Evolutionary conservation across 2,888 invertebrate species (phyloP).

Genomic region (Nasonia oneida): DNA sequence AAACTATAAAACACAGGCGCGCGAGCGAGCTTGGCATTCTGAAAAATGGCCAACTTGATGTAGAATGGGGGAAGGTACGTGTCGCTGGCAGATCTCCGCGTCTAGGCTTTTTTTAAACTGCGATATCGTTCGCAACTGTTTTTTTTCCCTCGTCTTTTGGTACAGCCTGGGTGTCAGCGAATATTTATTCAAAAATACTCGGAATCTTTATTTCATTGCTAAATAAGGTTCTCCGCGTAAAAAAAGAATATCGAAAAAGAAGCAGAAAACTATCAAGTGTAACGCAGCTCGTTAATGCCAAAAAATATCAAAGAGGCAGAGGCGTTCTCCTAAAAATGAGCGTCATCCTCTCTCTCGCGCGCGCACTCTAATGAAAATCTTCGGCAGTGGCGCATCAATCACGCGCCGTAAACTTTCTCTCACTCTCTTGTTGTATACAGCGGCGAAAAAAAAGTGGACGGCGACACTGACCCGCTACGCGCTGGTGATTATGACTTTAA

Average conservation of each 20-base stretch:
- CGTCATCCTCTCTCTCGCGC: background rate
- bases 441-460: background rate
- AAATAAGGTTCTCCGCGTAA: background rate
- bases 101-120: background rate
- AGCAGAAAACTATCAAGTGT: background rate
- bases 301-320: constrained; percentile 42
- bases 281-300: constrained; percentile 29
- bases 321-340: background rate
- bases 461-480: constrained; percentile 40
- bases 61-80: constrained; percentile 51
- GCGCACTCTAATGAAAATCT: constrained; percentile 55
- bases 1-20: constrained; percentile 77
- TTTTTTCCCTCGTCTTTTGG: background rate
- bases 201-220: background rate
- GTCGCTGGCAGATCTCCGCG: background rate
- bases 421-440: background rate
- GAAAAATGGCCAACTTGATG: constrained; percentile 57
- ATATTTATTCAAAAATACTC: background rate
- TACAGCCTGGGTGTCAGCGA: background rate
- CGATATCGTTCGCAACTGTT: background rate
- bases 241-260: background rate
- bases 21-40: constrained; percentile 55
- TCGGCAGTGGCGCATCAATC: constrained; percentile 50
- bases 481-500: constrained; percentile 59
- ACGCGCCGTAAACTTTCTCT: constrained; percentile 25